Base-by-base conservation (phyloP, 2,888 invertebrate species). In the Drosophila falleni region DNA sequence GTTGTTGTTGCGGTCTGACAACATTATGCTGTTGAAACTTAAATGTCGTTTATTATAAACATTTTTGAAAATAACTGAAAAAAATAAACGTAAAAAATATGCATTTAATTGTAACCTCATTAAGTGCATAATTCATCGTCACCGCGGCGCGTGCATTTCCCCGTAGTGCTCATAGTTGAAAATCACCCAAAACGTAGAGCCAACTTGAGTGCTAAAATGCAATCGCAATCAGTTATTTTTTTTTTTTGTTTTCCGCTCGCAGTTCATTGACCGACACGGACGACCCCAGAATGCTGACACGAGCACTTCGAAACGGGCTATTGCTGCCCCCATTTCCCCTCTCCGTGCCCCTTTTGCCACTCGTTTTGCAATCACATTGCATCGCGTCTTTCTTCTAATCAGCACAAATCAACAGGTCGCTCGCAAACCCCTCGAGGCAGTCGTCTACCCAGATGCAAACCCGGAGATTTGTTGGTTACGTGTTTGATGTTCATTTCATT, bases 201-300 rank as follows among this genome's bases (percentile, higher is more conserved):
- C 58, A 58, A 50, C 42, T 44, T 64, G 68, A 65, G 65, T 31
- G 62, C 71, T 67, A 69, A 75, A 80, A 61, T 71, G 85, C 80
- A 54, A 51, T 16, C 60, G 76, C 64, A 80, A 87, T 80, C 82
- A 84, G 61, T 87, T 29, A 6, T 29, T 1, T 29, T 29, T 29
- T 42, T 63, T 35, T 31, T 42, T 77, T 79, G 77, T 81, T 84
- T 84, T 80, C 80, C 78, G 82, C 66, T 54, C 46, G 56, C 39
- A 54, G 84, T 84, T 84, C 84, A 78, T 66, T 78, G 84, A 87
- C 84, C 84, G 78, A 63, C 79, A 70, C 68, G 66, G 69, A 71
- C 82, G 87, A 84, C 87, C 84, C 73, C 73, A 86, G 54, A 82
- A 37, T 76, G 87, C 84, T 84, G 87, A 84, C 87, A 85, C 71